Evolutionary conservation across 2,888 invertebrate genomes (phyloP).

Genomic region (Noctuana brunneofusca): DNA sequence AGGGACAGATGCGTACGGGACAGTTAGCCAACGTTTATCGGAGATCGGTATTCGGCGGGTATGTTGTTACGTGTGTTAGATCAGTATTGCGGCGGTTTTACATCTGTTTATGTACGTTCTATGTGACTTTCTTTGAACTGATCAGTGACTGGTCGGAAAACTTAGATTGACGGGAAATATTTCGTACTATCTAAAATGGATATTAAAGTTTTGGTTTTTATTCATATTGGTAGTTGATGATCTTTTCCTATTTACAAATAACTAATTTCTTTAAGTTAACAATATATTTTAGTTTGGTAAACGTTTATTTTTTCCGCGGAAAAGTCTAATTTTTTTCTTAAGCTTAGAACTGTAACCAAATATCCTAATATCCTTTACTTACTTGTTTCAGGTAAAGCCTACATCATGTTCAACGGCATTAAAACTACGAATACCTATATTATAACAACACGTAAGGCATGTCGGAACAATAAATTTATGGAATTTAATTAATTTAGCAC

Average conservation of each 20-base stretch:
- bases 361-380: not conserved
- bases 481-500: slow-evolving; percentile 32
- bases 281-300: no score
- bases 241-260: not conserved
- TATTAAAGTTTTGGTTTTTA: not conserved
- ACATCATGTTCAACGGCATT: not conserved
- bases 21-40: slow-evolving; percentile 46
- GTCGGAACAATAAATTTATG: slow-evolving; percentile 24
- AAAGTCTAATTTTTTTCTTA: not conserved
- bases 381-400: slow-evolving; percentile 22
- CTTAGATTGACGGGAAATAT: not conserved
- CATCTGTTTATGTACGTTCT: slow-evolving; percentile 22
- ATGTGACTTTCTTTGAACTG: slow-evolving; percentile 28
- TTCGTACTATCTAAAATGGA: not conserved
- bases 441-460: slow-evolving; percentile 12
- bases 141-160: not conserved
- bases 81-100: slow-evolving; percentile 40
- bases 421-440: not conserved
- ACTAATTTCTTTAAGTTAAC: no score
- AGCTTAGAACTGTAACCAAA: not conserved
- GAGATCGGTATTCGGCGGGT: slow-evolving; percentile 57
- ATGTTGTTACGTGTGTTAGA: slow-evolving; percentile 43
- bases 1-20: slow-evolving; percentile 44
- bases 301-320: no score
- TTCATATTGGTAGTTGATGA: not conserved